Evolutionary conservation across 2,113 vertebrate species (phyloP).

Genomic region (Zeus faber): DNA sequence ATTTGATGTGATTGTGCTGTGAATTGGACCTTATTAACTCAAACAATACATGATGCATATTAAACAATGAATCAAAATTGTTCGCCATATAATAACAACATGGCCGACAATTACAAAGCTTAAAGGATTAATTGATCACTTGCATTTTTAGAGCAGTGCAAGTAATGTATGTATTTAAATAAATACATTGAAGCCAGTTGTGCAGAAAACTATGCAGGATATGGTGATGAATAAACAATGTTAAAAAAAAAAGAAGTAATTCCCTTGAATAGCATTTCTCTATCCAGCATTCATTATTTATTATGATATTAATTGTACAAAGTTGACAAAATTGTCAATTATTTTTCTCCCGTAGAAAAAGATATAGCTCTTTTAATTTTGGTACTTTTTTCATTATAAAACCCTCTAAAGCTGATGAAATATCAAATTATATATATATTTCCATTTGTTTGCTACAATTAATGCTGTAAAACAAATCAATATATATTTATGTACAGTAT

Average conservation of each 20-base stretch:
- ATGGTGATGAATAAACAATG: neutral
- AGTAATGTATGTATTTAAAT: conserved; percentile 14
- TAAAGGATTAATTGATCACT: neutral
- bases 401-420: neutral
- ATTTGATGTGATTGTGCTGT: conserved; percentile 26
- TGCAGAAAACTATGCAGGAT: neutral
- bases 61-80: conserved; percentile 23
- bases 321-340: no score
- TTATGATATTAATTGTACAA: no score
- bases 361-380: no score
- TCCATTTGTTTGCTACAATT: neutral
- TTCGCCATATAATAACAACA: conserved; percentile 29
- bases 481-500: conserved; percentile 14
- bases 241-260: neutral
- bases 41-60: neutral
- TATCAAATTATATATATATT: neutral
- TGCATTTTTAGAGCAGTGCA: conserved; percentile 12
- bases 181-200: neutral
- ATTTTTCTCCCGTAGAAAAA: no score
- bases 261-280: no score
- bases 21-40: conserved; percentile 26
- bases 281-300: no score
- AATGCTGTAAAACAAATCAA: neutral
- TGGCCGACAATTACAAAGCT: conserved; percentile 3
- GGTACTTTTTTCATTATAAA: no score